Evolutionary conservation across 2,888 invertebrate species (phyloP).

Genomic region (Pammene aurita): DNA sequence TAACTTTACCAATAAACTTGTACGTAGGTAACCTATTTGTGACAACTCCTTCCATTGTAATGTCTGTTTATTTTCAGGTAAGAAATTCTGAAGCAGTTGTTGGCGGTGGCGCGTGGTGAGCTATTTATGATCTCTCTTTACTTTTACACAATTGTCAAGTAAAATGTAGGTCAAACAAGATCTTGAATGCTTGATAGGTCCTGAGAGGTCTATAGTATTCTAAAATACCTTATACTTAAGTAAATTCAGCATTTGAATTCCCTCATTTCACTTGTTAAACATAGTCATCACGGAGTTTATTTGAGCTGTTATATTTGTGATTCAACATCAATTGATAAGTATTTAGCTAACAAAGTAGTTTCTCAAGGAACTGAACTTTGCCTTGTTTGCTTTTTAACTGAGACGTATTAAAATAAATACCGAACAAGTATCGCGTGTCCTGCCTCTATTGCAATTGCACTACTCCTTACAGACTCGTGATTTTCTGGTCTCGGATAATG

Average conservation of each 20-base stretch:
- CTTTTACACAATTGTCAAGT: constrained; percentile 21
- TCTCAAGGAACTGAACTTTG: background rate
- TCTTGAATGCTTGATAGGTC: constrained; percentile 9
- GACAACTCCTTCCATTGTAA: constrained; percentile 60
- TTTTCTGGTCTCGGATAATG: constrained; percentile 39
- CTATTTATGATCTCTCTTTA: constrained; percentile 29
- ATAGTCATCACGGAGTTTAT: no score
- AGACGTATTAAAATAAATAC: constrained; percentile 28
- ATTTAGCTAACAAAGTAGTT: background rate
- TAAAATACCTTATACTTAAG: background rate
- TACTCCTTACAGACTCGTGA: constrained; percentile 40
- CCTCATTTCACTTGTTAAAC: no score
- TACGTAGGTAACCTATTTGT: constrained; percentile 57
- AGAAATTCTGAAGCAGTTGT: constrained; percentile 30
- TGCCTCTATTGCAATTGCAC: constrained; percentile 31
- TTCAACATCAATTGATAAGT: background rate
- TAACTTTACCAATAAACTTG: constrained; percentile 51
- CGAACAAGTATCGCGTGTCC: constrained; percentile 40
- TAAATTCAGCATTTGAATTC: no score
- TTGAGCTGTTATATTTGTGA: background rate
- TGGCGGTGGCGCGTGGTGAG: constrained; percentile 24
- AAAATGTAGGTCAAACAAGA: constrained; percentile 17
- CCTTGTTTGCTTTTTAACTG: constrained; percentile 3
- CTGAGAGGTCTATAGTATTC: background rate
- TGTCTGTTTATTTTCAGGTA: constrained; percentile 44